Conservation (phyloP, 2,888 invertebrate species). For the Oithona nana region DNA sequence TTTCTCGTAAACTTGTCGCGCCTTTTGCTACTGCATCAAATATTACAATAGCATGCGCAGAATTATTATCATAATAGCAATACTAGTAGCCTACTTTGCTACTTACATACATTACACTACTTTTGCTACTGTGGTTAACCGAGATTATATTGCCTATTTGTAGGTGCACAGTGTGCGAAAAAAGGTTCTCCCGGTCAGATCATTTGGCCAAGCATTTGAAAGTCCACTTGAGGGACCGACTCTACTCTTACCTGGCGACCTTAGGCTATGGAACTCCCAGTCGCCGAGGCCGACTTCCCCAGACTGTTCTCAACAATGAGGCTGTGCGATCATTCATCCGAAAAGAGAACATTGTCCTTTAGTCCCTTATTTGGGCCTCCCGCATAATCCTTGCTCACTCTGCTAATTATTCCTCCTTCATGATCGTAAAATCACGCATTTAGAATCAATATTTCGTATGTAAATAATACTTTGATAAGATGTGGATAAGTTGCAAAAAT, state of each 20-base stretch:
- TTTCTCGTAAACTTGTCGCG: no score
- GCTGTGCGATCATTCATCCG: slow-evolving; percentile 9
- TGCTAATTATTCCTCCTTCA: not conserved
- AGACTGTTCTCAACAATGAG: slow-evolving; percentile 13
- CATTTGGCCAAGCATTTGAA: slow-evolving; percentile 80
- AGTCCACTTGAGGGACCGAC: slow-evolving; percentile 26
- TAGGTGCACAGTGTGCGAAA: slow-evolving; percentile 57
- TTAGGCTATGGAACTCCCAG: slow-evolving; percentile 13
- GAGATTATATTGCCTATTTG: not conserved
- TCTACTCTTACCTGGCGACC: slow-evolving; percentile 6
- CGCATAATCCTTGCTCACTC: not conserved
- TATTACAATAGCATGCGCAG: no score
- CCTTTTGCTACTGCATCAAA: no score
- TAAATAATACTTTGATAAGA: no score
- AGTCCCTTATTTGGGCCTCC: not conserved
- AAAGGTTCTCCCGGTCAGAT: slow-evolving; percentile 77
- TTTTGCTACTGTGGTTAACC: no score
- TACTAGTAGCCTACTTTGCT: no score
- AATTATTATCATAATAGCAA: not conserved
- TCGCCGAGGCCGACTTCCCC: slow-evolving; percentile 6
- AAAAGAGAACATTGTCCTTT: slow-evolving; percentile 13
- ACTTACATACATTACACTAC: not conserved
- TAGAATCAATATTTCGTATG: no score
- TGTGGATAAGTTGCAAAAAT: no score
- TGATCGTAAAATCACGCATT: not conserved